Conservation (phyloP, 2,888 invertebrate genomes). For the Tineola bisselliella region DNA sequence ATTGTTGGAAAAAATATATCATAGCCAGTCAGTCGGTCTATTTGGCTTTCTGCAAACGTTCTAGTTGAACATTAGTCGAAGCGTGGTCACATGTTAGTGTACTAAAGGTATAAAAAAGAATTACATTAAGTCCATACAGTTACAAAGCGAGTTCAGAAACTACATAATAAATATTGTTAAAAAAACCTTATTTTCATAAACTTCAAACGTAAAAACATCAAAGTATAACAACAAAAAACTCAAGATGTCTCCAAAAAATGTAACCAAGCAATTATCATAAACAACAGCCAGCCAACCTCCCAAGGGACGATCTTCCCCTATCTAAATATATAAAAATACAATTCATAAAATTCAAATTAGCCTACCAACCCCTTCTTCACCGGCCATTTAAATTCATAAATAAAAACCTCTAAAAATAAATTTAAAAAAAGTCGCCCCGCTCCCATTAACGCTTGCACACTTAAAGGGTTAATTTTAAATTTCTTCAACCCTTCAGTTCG, state of each 20-base stretch:
- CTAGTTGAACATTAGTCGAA: too few relatives aligned
- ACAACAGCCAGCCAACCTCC: conserved; percentile 25
- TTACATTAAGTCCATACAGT: too few relatives aligned
- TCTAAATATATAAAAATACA: conserved; percentile 44
- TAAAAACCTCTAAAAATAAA: conserved; percentile 41
- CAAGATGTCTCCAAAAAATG: background rate
- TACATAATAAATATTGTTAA: background rate
- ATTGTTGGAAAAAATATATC: too few relatives aligned
- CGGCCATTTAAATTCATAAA: conserved; percentile 62
- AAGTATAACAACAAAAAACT: background rate
- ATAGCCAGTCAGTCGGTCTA: too few relatives aligned
- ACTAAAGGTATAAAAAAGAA: too few relatives aligned
- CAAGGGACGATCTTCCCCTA: conserved; percentile 36
- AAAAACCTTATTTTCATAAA: background rate
- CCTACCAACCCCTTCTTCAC: conserved; percentile 44
- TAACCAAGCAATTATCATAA: conserved; percentile 21
- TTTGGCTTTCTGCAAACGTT: too few relatives aligned
- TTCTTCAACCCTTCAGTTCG: conserved; percentile 38
- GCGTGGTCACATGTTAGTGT: too few relatives aligned
- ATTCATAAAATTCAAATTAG: conserved; percentile 63
- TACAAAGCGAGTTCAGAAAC: background rate
- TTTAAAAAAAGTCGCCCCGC: conserved; percentile 35
- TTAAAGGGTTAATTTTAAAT: conserved; percentile 57
- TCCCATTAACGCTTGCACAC: conserved; percentile 56
- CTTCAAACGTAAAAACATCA: background rate